Base-by-base conservation (phyloP, 1,140 invertebrate genomes). In the Linepithema humile region DNA sequence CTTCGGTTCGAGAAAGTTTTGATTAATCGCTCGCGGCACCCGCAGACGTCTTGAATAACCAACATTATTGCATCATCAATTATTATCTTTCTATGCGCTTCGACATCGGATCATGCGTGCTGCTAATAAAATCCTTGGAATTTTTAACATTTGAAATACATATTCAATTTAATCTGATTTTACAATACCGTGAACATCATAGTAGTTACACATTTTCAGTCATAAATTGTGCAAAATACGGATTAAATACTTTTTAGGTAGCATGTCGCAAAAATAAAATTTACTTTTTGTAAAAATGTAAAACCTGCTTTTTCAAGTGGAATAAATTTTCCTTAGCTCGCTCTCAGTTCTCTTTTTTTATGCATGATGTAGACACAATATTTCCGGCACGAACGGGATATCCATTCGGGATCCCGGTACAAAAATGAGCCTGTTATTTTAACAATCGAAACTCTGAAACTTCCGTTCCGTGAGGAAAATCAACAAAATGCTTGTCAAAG, bases 1-100 rank as follows among this genome's bases (percentile, higher is more conserved):
- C 40, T 23, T 3, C 29, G 53, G 40, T 74, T 38, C 55, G 43
- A 65, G 74, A 77, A 65, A 65, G 43, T 77, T 65, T 65, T 65
- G 74, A 77, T 77, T 77, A 53, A 77, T 77, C 20, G 20, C n/a
- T 45, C 7, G 29, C 17, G 12, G 3, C 32, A 35, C 32, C 38
- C 35, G 26, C 29, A 12, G 53, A 5, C 12, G 26, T 73, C 20
- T 64, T 38, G 60, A 65, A 65, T 77, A 45, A 62, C 45, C 32
- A 12, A 12, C 45, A 53, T 35, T 23, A 75, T 45, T 2, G 40
- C 40, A 23, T 17, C 57, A 48, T 23, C n/a, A 65, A 53, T 50
- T 65, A 64, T 48, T 32, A 29, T 74, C 10, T 17, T 60, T 1
- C 9, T 48, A 20, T 62, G 10, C 40, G 17, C n/a, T 43, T 15